These are phyloP conservation scores for Phortica magna DNA, from an alignment of 2,888 invertebrate species.

Conservation along the genomic window DNA sequence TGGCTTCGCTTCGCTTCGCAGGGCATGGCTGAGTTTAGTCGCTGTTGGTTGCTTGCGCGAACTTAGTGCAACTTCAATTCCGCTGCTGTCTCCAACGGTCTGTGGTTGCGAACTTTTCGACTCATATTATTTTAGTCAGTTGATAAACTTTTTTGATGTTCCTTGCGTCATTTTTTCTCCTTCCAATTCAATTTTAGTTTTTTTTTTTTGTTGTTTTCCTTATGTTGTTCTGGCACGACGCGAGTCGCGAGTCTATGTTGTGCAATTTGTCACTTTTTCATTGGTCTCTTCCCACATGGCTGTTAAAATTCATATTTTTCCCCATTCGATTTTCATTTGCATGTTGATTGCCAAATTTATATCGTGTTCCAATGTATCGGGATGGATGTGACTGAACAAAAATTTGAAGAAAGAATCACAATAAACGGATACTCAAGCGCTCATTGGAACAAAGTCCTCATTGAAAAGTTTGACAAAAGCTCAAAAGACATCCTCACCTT, in stretches of 20 bases:
- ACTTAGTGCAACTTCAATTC: neutral
- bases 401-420: too few relatives aligned
- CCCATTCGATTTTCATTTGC: neutral
- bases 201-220: too few relatives aligned
- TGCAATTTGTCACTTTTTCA: neutral
- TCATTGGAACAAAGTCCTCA: too few relatives aligned
- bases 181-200: neutral
- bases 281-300: neutral
- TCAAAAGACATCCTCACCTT: too few relatives aligned
- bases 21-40: neutral
- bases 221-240: too few relatives aligned
- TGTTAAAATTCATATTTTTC: neutral
- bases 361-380: too few relatives aligned
- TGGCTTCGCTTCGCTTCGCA: neutral
- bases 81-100: constrained; percentile 11
- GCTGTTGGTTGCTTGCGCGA: neutral
- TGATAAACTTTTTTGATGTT: constrained; percentile 65
- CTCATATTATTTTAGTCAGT: constrained; percentile 70
- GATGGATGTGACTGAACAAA: too few relatives aligned
- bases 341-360: neutral
- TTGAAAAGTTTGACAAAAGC: too few relatives aligned
- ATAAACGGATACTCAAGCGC: too few relatives aligned
- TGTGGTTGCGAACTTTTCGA: constrained; percentile 68
- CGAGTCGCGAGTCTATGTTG: neutral
- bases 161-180: neutral